Conservation (phyloP, 2,113 vertebrate genomes). For the Spea multiplicata region DNA sequence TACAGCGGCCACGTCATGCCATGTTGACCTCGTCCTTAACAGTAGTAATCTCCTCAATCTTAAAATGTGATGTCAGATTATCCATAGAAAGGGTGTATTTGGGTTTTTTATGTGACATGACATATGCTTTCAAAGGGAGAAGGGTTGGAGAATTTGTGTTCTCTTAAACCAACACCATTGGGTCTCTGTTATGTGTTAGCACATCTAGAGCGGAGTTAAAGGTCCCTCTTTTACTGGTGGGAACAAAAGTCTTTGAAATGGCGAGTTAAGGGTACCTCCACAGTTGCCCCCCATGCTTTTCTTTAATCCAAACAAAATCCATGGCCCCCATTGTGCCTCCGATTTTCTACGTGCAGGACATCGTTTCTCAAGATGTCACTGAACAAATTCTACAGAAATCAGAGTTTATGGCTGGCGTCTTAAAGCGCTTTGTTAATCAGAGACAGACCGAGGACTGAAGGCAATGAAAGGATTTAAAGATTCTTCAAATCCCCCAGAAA, state of each 20-base stretch:
- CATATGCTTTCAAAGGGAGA: background rate
- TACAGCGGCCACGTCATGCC: too few species aligned
- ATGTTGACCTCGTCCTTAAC: too few species aligned
- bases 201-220: background rate
- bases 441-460: constrained; percentile 15
- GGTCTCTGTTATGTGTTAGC: background rate
- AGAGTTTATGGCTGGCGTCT: constrained; percentile 26
- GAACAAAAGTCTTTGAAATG: constrained; percentile 11
- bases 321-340: constrained; percentile 2
- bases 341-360: constrained; percentile 1
- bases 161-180: background rate
- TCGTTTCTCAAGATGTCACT: background rate
- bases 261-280: constrained; percentile 26
- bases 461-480: constrained; percentile 13
- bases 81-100: too few species aligned
- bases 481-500: constrained; percentile 4
- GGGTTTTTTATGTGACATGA: too few species aligned
- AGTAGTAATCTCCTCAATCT: too few species aligned
- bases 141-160: background rate
- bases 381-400: background rate
- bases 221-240: constrained; percentile 14
- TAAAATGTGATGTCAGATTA: too few species aligned
- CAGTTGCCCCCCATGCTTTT: constrained; percentile 12
- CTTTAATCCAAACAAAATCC: background rate
- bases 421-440: constrained; percentile 33